phyloP scores from a whole-genome alignment of 2,113 vertebrate genomes.

The Lamprotornis superbus region DNA sequence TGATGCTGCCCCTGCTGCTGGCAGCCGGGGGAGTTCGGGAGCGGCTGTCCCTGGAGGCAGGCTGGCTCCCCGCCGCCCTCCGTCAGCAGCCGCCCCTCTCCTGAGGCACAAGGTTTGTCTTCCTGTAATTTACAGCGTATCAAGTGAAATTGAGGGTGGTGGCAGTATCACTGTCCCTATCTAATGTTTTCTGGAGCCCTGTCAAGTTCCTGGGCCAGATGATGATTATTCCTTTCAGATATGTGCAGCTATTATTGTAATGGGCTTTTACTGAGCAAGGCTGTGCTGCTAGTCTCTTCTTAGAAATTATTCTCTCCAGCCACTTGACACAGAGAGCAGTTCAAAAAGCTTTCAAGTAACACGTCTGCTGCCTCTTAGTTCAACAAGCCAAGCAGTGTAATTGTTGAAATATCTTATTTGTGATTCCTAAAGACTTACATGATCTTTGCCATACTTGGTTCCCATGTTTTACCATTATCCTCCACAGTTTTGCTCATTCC shows the following conservation, averaged over 20 bases:
- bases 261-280: constrained; percentile 15
- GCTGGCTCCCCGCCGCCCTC: not conserved
- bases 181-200: constrained; percentile 30
- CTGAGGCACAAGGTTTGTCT: not conserved
- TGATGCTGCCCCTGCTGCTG: not conserved
- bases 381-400: not conserved
- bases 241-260: constrained; percentile 10
- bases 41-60: not conserved
- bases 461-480: not conserved
- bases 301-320: constrained; percentile 30
- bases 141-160: constrained; percentile 19
- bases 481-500: not conserved
- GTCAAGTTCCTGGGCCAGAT: not conserved
- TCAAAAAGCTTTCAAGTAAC: constrained; percentile 9
- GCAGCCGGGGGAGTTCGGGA: not conserved
- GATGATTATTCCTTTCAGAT: constrained; percentile 38
- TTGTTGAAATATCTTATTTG: not conserved
- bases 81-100: not conserved
- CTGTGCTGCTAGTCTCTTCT: not conserved
- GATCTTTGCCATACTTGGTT: not conserved
- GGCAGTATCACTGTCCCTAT: not conserved
- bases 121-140: constrained; percentile 2
- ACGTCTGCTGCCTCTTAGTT: not conserved
- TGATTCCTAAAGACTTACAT: not conserved
- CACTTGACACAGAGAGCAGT: not conserved